Conservation (phyloP, 1,140 invertebrate genomes). For the Chymomyza costata region DNA sequence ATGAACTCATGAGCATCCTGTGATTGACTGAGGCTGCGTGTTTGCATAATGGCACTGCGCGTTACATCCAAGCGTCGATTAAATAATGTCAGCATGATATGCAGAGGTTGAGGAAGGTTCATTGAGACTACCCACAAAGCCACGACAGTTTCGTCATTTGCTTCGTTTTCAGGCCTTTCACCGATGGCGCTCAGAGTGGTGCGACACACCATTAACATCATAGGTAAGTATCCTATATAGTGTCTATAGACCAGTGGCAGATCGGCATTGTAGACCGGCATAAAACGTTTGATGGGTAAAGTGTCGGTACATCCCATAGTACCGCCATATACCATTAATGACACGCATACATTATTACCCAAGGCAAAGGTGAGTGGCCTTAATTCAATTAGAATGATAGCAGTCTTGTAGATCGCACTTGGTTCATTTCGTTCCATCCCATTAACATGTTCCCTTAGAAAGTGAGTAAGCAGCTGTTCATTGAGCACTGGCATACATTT, state of each 20-base stretch:
- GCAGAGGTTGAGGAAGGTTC: slow-evolving; percentile 15
- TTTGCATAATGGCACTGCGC: slow-evolving; percentile 26
- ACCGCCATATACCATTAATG: slow-evolving; percentile 16
- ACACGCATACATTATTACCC: slow-evolving; percentile 25
- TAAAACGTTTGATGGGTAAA: neutral
- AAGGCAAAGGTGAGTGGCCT: slow-evolving; percentile 8
- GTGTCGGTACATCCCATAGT: neutral
- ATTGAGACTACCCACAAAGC: slow-evolving; percentile 32
- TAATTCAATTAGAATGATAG: slow-evolving; percentile 24
- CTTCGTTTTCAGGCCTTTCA: neutral
- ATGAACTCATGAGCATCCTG: slow-evolving; percentile 20
- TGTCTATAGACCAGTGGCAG: neutral
- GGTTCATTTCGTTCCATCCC: neutral
- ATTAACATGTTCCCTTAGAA: slow-evolving; percentile 5
- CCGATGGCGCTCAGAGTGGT: neutral
- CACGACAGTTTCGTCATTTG: slow-evolving; percentile 15
- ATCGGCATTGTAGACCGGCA: slow-evolving; percentile 3
- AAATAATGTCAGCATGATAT: slow-evolving; percentile 27
- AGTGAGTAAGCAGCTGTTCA: slow-evolving; percentile 23
- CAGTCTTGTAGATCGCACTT: slow-evolving; percentile 9
- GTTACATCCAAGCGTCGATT: slow-evolving; percentile 38
- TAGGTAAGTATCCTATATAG: slow-evolving; percentile 14
- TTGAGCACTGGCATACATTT: slow-evolving; percentile 15
- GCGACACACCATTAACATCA: slow-evolving; percentile 38
- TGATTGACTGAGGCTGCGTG: slow-evolving; percentile 13